Conservation (phyloP, 2,113 vertebrate genomes). For the Austrofundulus limnaeus region DNA sequence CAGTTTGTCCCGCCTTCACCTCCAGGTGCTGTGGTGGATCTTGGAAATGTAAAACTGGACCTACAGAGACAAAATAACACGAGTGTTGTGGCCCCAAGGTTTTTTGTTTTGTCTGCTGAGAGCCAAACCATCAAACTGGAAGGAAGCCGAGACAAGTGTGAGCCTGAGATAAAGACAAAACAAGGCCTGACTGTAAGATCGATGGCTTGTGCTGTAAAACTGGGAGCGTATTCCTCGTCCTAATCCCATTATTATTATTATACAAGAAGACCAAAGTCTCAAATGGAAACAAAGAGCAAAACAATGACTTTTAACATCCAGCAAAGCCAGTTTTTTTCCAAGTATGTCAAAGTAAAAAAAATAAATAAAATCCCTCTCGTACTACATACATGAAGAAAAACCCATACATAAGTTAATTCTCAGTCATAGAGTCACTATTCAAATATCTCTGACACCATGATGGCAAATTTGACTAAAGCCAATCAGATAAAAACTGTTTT, state of each 20-base stretch:
- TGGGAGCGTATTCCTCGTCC: neutral
- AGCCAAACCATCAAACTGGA: neutral
- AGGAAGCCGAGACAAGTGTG: constrained; percentile 24
- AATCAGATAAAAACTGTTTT: constrained; percentile 40
- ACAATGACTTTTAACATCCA: constrained; percentile 5
- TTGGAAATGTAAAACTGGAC: constrained; percentile 59
- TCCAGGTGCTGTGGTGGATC: constrained; percentile 64
- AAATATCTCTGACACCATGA: constrained; percentile 40
- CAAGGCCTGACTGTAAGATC: neutral
- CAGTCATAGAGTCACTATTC: constrained; percentile 32
- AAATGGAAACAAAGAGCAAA: constrained; percentile 43
- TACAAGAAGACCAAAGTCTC: constrained; percentile 2
- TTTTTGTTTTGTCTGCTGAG: neutral
- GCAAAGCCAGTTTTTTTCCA: constrained; percentile 34
- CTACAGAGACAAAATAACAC: constrained; percentile 46
- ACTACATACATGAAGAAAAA: no score
- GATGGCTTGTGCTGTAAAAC: neutral
- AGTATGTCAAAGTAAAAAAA: constrained; percentile 1
- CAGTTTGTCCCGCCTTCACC: constrained; percentile 66
- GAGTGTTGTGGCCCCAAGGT: neutral
- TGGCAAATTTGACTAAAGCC: constrained; percentile 53
- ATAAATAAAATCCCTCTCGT: no score
- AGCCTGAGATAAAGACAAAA: constrained; percentile 39
- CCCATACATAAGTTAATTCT: constrained; percentile 40
- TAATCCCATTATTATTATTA: constrained; percentile 36